A percentile compares a stretch with the other conserved stretches of the same genome.
Conservation (phyloP, 2,797 vertebrate genomes). For the Acipenser oxyrinchus region DNA sequence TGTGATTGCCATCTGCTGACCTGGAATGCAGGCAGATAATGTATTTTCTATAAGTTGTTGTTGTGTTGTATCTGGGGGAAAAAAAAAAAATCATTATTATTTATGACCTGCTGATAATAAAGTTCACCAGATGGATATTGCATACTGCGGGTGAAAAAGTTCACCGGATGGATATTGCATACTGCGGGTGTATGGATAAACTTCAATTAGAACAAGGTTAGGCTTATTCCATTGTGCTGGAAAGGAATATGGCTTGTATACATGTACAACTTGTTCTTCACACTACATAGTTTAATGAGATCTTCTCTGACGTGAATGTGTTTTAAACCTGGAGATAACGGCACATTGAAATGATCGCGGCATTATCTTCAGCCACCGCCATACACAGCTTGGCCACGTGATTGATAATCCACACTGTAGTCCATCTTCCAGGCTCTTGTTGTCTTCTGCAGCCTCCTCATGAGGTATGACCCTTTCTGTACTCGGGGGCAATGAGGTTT, state of each 20-base stretch:
- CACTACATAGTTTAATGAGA: no score
- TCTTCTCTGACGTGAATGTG: no score
- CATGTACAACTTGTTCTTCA: no score
- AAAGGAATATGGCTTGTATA: no score
- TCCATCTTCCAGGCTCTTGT: not conserved
- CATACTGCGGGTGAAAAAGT: no score
- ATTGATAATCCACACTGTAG: not conserved
- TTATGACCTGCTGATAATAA: not conserved
- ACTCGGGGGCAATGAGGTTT: not conserved
- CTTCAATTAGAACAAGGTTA: no score
- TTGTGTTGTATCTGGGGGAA: not conserved
- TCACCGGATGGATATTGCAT: no score
- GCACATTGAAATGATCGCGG: no score
- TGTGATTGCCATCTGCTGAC: not conserved
- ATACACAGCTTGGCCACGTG: not conserved
- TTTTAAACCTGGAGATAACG: no score
- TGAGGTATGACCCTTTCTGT: constrained; percentile 4
- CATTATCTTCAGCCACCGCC: not conserved
- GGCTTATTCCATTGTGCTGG: no score
- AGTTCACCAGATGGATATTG: no score
- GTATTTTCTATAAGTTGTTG: not conserved
- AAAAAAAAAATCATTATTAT: not conserved
- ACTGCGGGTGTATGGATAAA: no score
- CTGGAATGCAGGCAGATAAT: not conserved
- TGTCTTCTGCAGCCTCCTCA: not conserved